Evolutionary conservation across 1,140 invertebrate genomes (phyloP), one percentile per base, ranked within the genome.

Genomic region (Tigriopus japonicus): DNA sequence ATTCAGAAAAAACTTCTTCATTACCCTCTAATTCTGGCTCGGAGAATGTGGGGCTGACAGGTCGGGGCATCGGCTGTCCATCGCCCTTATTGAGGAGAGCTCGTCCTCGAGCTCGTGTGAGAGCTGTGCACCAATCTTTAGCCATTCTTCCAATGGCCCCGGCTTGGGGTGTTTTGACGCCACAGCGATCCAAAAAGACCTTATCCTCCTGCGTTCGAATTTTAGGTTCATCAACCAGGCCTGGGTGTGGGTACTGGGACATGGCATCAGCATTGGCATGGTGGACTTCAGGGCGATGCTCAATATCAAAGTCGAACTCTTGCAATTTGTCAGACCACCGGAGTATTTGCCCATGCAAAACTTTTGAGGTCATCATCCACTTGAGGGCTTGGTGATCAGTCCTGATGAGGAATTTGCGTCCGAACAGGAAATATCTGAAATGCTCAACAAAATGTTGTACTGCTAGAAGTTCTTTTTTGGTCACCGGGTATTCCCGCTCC

Each of bases 311-410:
- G 14, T 54, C 21, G 17, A 21, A 54, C 13, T 54, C 52, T 5
- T 23, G 5, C 3, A 54, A 15, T 15, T 28, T 54, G n/a, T 54
- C 52, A 10, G 21, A 23, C 52, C 52, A 54, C n/a, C 52, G 14
- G 6, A n/a, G 52, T 1, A 54, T 21, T 28, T 23, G 21, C 13
- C 52, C 52, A 21, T 21, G 21, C 14, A 54, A 15, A 6, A 14
- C 52, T 23, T 23, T 28, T 2, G 52, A 54, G 5, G n/a, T 54
- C 52, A 54, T 54, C 14, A 54, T 23, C 52, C 52, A 54, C 17
- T 54, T n/a, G 21, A 54, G 35, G 35, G 52, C 19, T 54, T 54
- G 52, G 35, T 54, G 52, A 54, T 54, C 52, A 54, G 52, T 21
- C 5, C 52, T 1, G 6, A 54, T 23, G 5, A 6, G 3, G 35